Conservation (phyloP, 1,140 invertebrate species). For the Saxidomus purpurata region DNA sequence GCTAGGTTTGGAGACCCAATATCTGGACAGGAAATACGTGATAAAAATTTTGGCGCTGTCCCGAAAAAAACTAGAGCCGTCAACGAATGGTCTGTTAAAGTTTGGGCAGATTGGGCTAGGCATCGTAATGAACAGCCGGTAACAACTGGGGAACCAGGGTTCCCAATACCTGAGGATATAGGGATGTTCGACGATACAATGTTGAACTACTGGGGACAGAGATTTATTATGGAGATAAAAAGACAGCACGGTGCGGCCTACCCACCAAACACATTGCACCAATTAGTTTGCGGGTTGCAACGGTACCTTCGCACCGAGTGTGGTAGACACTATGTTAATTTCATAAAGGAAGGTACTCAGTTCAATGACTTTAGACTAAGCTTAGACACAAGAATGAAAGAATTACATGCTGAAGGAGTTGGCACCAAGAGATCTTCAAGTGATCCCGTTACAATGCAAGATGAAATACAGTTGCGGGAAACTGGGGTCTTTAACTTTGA, state of each 20-base stretch:
- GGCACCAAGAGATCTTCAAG: neutral
- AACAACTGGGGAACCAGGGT: no score
- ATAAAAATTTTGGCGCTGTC: neutral
- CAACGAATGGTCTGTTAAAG: neutral
- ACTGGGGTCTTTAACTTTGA: neutral
- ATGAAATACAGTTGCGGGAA: neutral
- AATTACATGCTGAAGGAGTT: neutral
- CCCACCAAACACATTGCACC: conserved; percentile 20
- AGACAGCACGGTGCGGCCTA: neutral
- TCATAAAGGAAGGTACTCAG: conserved; percentile 2
- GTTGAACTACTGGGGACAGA: conserved; percentile 24
- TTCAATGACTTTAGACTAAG: conserved; percentile 8
- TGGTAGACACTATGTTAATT: neutral
- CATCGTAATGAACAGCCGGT: no score
- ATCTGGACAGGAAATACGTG: neutral
- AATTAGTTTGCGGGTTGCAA: conserved; percentile 6
- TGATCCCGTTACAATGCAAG: neutral
- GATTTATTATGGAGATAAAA: conserved; percentile 11
- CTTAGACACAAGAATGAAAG: conserved; percentile 23
- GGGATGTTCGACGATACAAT: neutral
- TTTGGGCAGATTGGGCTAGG: neutral
- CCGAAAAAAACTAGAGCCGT: neutral
- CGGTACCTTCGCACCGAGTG: neutral
- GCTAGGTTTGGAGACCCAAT: conserved; percentile 5
- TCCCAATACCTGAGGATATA: neutral